Evolutionary conservation across 1,140 invertebrate genomes (phyloP).

Genomic region (Drosophila nigromelanica): DNA sequence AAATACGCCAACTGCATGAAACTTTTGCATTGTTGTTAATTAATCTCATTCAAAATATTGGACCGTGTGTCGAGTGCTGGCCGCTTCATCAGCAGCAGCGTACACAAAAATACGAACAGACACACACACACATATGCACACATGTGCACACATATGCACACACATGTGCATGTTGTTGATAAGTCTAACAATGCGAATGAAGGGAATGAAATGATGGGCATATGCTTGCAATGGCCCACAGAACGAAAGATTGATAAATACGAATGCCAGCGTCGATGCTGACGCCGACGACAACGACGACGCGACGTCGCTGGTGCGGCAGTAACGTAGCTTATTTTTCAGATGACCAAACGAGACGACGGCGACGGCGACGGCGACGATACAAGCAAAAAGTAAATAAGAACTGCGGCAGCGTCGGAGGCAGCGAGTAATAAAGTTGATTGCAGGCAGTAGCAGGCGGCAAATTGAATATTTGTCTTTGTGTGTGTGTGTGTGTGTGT

Average conservation of each 20-base stretch:
- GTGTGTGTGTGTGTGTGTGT: constrained; percentile 10
- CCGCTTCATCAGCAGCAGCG: constrained; percentile 35
- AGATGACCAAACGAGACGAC: constrained; percentile 59
- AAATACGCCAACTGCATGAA: constrained; percentile 25
- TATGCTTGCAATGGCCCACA: constrained; percentile 47
- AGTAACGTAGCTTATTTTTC: constrained; percentile 54
- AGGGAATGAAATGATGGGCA: constrained; percentile 33
- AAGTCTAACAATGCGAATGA: constrained; percentile 51
- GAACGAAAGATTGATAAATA: constrained; percentile 66
- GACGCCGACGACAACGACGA: not conserved
- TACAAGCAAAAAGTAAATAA: constrained; percentile 54
- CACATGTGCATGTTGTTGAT: constrained; percentile 40
- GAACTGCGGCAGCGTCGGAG: constrained; percentile 29
- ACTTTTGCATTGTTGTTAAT: constrained; percentile 51
- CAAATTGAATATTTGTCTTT: constrained; percentile 65
- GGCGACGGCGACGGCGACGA: constrained; percentile 25
- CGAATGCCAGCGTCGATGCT: constrained; percentile 20
- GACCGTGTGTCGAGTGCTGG: constrained; percentile 39
- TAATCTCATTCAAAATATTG: constrained; percentile 54
- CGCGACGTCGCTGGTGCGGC: constrained; percentile 6
- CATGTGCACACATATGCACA: not conserved
- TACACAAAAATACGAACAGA: not conserved
- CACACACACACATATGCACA: constrained; percentile 7
- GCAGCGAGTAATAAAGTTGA: constrained; percentile 68
- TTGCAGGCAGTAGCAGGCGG: constrained; percentile 62